Conservation (phyloP, 1,140 invertebrate genomes). For the Bacillus rossius region DNA sequence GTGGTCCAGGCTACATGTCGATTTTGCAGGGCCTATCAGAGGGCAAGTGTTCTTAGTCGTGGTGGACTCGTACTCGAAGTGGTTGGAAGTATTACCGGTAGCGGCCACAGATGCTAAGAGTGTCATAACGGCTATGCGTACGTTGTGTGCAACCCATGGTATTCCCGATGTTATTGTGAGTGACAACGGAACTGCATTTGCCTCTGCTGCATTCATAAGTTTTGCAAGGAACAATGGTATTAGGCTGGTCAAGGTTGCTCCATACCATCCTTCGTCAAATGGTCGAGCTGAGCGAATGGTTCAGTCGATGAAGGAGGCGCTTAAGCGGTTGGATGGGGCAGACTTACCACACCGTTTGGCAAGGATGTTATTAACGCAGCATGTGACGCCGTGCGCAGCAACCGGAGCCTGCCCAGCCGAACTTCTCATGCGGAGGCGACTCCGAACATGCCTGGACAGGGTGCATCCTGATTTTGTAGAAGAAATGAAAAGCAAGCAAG, state of each 20-base stretch:
- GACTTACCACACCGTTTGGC: no score
- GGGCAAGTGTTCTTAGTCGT: constrained; percentile 38
- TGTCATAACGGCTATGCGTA: background rate
- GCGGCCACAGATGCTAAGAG: background rate
- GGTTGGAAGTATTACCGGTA: constrained; percentile 35
- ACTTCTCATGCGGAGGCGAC: no score
- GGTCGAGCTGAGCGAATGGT: constrained; percentile 31
- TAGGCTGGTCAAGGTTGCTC: constrained; percentile 25
- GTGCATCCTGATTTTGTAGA: no score
- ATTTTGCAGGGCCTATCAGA: constrained; percentile 44
- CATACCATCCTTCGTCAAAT: constrained; percentile 32
- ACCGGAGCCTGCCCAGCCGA: no score
- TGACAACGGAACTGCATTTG: background rate
- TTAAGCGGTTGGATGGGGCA: background rate
- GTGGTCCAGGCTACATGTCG: constrained; percentile 45
- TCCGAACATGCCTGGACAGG: no score
- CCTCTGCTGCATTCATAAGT: background rate
- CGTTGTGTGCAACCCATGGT: background rate
- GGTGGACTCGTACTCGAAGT: constrained; percentile 41
- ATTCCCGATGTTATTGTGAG: background rate
- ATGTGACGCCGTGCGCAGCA: no score
- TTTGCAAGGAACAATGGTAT: constrained; percentile 24
- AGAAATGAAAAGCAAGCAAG: no score
- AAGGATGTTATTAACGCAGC: no score
- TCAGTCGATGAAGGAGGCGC: constrained; percentile 24